Percentiles rank a stretch among this genome's conserved stretches.
Evolutionary conservation across 2,797 vertebrate genomes (phyloP).

Genomic region (Luscinia luscinia): DNA sequence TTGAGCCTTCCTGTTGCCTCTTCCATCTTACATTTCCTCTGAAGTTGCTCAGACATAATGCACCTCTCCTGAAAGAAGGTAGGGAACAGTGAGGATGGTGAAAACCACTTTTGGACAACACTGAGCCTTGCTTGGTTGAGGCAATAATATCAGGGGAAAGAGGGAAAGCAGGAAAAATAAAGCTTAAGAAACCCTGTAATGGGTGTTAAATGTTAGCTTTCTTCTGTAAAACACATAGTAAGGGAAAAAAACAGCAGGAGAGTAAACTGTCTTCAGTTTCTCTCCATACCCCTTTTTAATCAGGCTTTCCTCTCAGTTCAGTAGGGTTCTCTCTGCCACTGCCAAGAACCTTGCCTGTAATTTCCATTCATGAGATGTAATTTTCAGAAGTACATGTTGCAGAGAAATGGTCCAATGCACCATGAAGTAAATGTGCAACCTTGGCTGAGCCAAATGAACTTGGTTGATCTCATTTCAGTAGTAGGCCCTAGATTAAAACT

Average conservation of each 20-base stretch:
- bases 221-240: neutral
- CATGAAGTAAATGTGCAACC: neutral
- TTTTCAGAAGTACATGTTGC: neutral
- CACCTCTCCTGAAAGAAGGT: neutral
- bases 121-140: neutral
- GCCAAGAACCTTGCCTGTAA: neutral
- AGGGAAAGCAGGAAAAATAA: neutral
- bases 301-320: neutral
- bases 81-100: neutral
- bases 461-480: neutral
- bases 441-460: neutral
- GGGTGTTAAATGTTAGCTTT: neutral
- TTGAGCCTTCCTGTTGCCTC: neutral
- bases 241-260: neutral
- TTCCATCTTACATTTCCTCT: neutral
- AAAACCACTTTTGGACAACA: neutral
- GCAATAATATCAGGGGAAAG: neutral
- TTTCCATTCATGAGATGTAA: neutral
- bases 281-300: neutral
- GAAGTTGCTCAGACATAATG: neutral
- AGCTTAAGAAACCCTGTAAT: neutral
- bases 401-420: neutral
- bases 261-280: neutral
- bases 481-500: neutral
- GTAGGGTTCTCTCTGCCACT: neutral